These are phyloP conservation scores for Pedetes capensis DNA, from an alignment of 2,113 vertebrate genomes.

Conservation along the genomic window DNA sequence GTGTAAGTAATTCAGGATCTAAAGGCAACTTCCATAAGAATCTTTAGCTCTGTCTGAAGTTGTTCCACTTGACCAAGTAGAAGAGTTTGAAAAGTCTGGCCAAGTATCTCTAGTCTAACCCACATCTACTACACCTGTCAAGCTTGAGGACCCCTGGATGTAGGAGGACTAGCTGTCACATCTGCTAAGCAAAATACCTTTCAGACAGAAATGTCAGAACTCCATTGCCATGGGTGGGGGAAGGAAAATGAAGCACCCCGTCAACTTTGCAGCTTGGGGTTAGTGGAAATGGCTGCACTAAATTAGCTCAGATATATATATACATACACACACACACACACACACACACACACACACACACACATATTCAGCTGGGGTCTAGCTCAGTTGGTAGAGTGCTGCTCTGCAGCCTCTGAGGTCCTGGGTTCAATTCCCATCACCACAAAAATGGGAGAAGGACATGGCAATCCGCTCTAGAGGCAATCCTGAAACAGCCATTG, in stretches of 20 bases:
- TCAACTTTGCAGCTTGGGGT: neutral
- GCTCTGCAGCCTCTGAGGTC: too few species aligned
- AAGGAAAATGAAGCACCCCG: neutral
- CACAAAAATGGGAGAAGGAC: too few species aligned
- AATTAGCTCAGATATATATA: too few species aligned
- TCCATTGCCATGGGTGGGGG: neutral
- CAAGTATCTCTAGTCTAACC: neutral
- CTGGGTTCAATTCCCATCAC: too few species aligned
- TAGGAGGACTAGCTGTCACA: neutral
- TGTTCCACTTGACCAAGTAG: neutral
- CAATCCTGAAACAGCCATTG: too few species aligned
- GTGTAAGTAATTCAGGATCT: neutral
- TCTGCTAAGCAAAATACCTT: neutral
- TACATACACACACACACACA: neutral
- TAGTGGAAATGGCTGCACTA: neutral
- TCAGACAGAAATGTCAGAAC: neutral
- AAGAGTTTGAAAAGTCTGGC: neutral
- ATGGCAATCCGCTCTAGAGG: too few species aligned
- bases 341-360: neutral
- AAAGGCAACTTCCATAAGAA: slow-evolving; percentile 7
- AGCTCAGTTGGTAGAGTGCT: too few species aligned
- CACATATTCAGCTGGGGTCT: too few species aligned
- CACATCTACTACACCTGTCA: neutral
- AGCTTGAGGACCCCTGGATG: neutral
- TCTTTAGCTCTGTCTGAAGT: neutral